Evolutionary conservation across 2,888 invertebrate species (phyloP).

Genomic region (Andrena trimmerana): DNA sequence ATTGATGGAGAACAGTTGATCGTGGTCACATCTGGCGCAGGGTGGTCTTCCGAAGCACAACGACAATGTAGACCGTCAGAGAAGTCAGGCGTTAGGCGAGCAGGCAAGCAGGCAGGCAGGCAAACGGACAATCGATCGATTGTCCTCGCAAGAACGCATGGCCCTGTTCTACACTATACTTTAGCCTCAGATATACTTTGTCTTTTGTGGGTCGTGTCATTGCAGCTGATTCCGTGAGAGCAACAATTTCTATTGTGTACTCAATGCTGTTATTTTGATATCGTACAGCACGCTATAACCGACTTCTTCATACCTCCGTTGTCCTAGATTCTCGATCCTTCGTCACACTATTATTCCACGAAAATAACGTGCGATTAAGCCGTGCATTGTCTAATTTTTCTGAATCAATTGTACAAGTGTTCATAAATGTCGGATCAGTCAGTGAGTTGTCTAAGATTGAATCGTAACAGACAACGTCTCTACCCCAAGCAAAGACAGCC

Average conservation of each 20-base stretch:
- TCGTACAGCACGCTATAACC: background rate
- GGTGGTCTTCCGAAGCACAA: slow-evolving; percentile 50
- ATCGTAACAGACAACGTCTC: no score
- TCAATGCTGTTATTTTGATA: slow-evolving; percentile 19
- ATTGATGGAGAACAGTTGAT: slow-evolving; percentile 46
- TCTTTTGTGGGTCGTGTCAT: slow-evolving; percentile 72
- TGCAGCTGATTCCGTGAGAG: slow-evolving; percentile 60
- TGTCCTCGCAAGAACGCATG: slow-evolving; percentile 74
- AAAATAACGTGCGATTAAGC: background rate
- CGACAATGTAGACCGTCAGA: slow-evolving; percentile 49
- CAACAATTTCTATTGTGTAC: slow-evolving; percentile 59
- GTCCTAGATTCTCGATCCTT: no score
- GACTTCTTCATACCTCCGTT: no score
- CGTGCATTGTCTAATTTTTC: no score
- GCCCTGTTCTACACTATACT: slow-evolving; percentile 70
- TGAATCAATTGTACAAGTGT: no score
- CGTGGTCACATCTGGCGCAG: slow-evolving; percentile 49
- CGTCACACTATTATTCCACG: background rate
- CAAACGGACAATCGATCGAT: slow-evolving; percentile 73
- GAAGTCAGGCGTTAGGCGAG: slow-evolving; percentile 61
- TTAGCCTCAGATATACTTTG: slow-evolving; percentile 66
- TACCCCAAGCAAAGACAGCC: no score
- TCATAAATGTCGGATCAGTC: no score
- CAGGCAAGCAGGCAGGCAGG: slow-evolving; percentile 56
- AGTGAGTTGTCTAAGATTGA: no score